Conservation (phyloP, 2,113 vertebrate genomes). For the Chionis minor region DNA sequence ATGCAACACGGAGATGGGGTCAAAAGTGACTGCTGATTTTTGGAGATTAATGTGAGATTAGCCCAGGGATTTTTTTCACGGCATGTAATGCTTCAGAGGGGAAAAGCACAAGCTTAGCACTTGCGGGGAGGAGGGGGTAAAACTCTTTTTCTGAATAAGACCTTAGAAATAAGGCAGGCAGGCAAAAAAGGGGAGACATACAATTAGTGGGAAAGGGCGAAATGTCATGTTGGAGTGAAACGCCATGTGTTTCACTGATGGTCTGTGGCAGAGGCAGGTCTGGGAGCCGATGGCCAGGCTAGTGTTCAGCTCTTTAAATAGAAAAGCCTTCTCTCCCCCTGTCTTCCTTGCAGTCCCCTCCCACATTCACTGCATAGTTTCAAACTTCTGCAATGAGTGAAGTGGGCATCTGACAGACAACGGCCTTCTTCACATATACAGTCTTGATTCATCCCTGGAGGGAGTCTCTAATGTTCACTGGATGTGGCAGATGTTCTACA, state of each 20-base stretch:
- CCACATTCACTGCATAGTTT: conserved; percentile 59
- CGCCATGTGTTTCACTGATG: not conserved
- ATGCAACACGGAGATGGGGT: not conserved
- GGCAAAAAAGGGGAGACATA: rapidly evolving
- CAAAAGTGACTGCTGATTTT: not conserved
- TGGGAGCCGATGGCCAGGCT: not conserved
- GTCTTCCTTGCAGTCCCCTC: conserved; percentile 25
- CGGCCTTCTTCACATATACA: not conserved
- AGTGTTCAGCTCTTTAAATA: conserved; percentile 36
- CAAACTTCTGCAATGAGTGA: conserved; percentile 50
- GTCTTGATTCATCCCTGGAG: not conserved
- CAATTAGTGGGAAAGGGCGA: not conserved
- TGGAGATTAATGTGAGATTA: not conserved
- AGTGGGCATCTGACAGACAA: conserved; percentile 50
- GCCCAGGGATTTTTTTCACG: not conserved
- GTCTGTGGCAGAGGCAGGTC: not conserved
- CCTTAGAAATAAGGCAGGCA: not conserved
- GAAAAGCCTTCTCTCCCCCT: not conserved
- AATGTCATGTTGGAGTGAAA: not conserved
- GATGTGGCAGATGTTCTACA: not conserved
- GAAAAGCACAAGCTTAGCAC: not conserved
- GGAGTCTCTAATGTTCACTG: not conserved
- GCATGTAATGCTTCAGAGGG: not conserved
- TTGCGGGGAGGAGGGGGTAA: not conserved
- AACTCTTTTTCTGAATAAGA: not conserved